Evolutionary conservation across 2,888 invertebrate species (phyloP).

Genomic region (Oscheius onirici): DNA sequence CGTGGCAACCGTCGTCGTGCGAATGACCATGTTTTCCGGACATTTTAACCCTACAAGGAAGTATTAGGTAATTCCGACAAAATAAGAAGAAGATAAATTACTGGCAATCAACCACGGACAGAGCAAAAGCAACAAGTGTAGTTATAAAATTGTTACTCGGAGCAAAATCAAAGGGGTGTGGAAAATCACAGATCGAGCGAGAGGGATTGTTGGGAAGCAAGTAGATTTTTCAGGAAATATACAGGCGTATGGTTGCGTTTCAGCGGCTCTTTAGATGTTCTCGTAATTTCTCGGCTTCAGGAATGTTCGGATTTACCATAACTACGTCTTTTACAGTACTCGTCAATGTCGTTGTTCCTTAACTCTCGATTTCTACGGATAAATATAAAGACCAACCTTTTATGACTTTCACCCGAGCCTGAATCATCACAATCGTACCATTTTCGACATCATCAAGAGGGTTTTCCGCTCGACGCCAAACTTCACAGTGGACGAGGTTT

Average conservation of each 20-base stretch:
- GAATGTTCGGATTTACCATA: not conserved
- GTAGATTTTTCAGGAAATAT: not conserved
- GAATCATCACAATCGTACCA: not conserved
- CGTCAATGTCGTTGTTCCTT: not conserved
- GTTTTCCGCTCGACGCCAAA: not conserved
- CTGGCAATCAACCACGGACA: not conserved
- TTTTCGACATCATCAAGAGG: not conserved
- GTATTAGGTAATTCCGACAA: not conserved
- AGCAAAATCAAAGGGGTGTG: not conserved
- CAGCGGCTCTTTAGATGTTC: not conserved
- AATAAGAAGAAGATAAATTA: not conserved
- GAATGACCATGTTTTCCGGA: conserved; percentile 6
- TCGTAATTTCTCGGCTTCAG: conserved; percentile 3
- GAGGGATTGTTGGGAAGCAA: not conserved
- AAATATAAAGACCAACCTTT: not conserved
- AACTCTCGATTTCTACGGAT: not conserved
- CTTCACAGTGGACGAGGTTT: conserved; percentile 3
- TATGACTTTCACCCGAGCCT: not conserved
- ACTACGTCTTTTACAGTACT: conserved; percentile 3
- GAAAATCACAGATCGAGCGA: not conserved
- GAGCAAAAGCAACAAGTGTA: not conserved
- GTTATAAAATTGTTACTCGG: not conserved
- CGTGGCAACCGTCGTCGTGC: conserved; percentile 6
- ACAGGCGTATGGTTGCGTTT: not conserved
- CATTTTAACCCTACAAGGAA: not conserved